Percentiles rank a stretch among this genome's conserved stretches.
phyloP scores from a whole-genome alignment of 2,797 vertebrate genomes.

The Protonibea diacanthus region DNA sequence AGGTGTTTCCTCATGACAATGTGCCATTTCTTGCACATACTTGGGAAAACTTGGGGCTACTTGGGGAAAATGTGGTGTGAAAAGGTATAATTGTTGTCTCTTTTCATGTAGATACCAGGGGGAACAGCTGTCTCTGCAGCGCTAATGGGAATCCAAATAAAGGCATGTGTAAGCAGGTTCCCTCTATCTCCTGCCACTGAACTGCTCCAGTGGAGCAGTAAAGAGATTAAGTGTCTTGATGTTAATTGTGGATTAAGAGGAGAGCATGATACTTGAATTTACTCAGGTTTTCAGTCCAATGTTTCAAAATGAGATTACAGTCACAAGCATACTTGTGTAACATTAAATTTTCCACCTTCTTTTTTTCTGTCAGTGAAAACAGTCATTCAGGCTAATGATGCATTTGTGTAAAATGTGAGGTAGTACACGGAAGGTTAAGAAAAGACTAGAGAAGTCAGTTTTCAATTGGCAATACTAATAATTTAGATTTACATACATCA shows the following conservation, averaged over 20 bases:
- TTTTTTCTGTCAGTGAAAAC: background rate
- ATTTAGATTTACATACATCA: too few species aligned
- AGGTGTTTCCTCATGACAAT: background rate
- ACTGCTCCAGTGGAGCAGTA: constrained; percentile 3
- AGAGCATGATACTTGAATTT: constrained; percentile 7
- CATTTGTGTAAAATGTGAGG: too few species aligned
- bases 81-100: background rate
- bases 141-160: constrained; percentile 23
- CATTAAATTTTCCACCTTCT: too few species aligned
- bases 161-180: constrained; percentile 2
- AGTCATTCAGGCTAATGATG: background rate
- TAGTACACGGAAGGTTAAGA: background rate
- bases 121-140: constrained; percentile 21
- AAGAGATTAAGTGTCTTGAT: constrained; percentile 16
- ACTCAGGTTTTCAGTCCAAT: background rate
- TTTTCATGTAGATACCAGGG: constrained; percentile 8
- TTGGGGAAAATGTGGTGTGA: background rate
- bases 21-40: background rate
- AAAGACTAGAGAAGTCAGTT: too few species aligned
- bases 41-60: too few species aligned
- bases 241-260: constrained; percentile 27
- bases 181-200: background rate
- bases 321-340: constrained; percentile 5
- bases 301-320: constrained; percentile 9
- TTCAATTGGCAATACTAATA: too few species aligned